Base-by-base conservation (phyloP, 64 coral and sea anemone genomes). In the Hydrozoanthus tunicans region DNA sequence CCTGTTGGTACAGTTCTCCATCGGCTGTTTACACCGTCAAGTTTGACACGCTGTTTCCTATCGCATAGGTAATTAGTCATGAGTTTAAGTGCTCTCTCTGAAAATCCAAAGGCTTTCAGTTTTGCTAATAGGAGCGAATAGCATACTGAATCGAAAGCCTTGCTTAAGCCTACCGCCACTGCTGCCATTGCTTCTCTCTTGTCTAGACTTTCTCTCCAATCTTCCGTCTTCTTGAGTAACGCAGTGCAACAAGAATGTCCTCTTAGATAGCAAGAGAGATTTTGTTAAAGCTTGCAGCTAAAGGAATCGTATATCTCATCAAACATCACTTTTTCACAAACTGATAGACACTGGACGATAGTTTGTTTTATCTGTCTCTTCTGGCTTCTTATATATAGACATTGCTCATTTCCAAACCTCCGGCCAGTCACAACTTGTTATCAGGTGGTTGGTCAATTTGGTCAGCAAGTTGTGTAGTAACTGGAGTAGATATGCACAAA, bases 141-240 rank as follows among this genome's bases (percentile, higher is more conserved):
- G 15, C 57, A 10, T 6, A 90, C 32, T 77, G 86, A 77, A 60
- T 90, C 71, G 7, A 91, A 91, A 8, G 89, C 89, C 7, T 91
- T 91, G 62, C 74, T 79, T 0, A 91, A 62, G 27, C 79, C 89
- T 13, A 91, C 59, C 10, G 76, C 89, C 55, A 91, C 76, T 17
- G 64, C 89, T n/a, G 59, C 59, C 6, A 91, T 43, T 51, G 59
- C 64, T 80, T 91, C 59, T 77, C 86, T 13, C 53, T 73, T 77
- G 70, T 89, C 86, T 7, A 89, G 86, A 59, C 69, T 75, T 43
- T 69, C 70, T 23, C 70, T 15, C 86, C 86, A 89, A 64, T 89
- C 86, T 53, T 75, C 86, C 10, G 70, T 89, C 69, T 24, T 73
- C 15, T 89, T 89, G 11, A 89, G 53, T 20, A 73, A 54, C 9